Evolutionary conservation across 2,113 vertebrate species (phyloP).

Genomic region (Callocephalon fimbriatum): DNA sequence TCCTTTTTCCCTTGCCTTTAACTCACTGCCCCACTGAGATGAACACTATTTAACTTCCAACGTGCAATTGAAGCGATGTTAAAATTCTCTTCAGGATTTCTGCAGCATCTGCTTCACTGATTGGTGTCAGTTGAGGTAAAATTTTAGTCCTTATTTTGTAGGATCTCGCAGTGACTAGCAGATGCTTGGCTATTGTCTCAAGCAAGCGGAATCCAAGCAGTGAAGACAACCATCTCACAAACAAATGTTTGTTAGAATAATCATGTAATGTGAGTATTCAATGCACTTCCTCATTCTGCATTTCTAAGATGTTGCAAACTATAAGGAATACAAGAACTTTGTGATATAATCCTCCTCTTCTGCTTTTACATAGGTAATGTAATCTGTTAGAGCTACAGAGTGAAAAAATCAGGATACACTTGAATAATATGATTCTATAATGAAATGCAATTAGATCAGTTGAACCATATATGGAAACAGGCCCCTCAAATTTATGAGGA

Average conservation of each 20-base stretch:
- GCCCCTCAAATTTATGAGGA: not conserved
- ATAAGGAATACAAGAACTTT: not conserved
- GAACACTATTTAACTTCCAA: slow-evolving; percentile 2
- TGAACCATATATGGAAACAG: not conserved
- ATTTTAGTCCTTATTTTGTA: slow-evolving; percentile 19
- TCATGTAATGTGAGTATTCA: not conserved
- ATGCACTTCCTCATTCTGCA: not conserved
- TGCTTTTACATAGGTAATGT: not conserved
- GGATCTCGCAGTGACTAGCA: slow-evolving; percentile 6
- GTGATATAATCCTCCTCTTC: not conserved
- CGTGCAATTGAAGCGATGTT: not conserved
- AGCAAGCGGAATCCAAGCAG: not conserved
- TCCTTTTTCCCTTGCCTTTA: not conserved
- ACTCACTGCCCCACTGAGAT: not conserved
- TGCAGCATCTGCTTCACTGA: slow-evolving; percentile 44
- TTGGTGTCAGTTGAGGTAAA: slow-evolving; percentile 42
- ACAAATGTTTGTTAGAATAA: slow-evolving; percentile 3
- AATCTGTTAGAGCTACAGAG: not conserved
- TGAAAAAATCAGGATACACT: not conserved
- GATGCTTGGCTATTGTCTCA: slow-evolving; percentile 53
- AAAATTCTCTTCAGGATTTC: not conserved
- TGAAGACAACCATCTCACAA: slow-evolving; percentile 37
- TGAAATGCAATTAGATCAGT: not conserved
- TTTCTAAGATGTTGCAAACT: not conserved
- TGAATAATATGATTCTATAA: not conserved